These are phyloP conservation scores for Bucco capensis DNA, from an alignment of 2,113 vertebrate genomes.

Conservation along the genomic window DNA sequence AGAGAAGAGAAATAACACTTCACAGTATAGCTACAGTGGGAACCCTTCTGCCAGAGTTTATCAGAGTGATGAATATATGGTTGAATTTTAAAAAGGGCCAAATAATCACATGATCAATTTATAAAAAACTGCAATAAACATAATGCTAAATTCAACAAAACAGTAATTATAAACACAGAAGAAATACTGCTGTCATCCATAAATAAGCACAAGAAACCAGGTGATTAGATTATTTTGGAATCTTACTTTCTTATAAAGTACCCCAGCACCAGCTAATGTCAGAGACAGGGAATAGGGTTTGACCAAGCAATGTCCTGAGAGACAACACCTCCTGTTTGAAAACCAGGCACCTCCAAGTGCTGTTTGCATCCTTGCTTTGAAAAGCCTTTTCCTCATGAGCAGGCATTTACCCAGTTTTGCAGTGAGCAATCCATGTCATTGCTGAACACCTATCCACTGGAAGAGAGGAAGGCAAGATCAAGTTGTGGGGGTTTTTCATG, in stretches of 20 bases:
- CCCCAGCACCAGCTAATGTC: background rate
- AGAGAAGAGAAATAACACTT: background rate
- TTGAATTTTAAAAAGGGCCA: background rate
- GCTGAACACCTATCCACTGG: background rate
- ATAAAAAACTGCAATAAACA: background rate
- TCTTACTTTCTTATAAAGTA: background rate
- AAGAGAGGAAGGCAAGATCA: constrained; percentile 19
- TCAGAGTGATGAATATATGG: background rate
- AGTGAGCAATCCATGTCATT: background rate
- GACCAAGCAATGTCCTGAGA: background rate
- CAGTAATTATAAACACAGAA: background rate
- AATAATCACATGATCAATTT: background rate
- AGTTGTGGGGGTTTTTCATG: background rate
- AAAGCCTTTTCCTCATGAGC: background rate
- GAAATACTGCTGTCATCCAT: background rate
- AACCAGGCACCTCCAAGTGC: background rate
- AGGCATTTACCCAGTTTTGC: background rate
- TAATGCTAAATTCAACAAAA: background rate
- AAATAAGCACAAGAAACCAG: background rate
- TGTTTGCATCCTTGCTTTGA: background rate
- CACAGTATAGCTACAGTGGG: background rate
- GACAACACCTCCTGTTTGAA: background rate
- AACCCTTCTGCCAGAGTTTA: background rate
- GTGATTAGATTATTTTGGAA: background rate
- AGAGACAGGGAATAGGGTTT: background rate